Evolutionary conservation across 2,797 vertebrate species (phyloP).

Genomic region (Macroramphosus scolopax): DNA sequence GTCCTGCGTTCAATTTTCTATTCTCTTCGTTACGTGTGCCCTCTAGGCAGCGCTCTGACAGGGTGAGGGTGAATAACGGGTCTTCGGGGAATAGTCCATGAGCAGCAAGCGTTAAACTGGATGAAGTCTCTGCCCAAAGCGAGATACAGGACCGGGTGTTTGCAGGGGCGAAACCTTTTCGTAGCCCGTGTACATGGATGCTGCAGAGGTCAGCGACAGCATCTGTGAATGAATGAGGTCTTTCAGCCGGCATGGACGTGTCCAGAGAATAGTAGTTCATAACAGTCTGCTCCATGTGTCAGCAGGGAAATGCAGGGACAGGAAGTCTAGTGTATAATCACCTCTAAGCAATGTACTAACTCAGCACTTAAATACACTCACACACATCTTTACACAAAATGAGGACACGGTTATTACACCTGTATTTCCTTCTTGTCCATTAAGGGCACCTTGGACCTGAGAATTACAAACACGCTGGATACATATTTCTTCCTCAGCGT

Average conservation of each 20-base stretch:
- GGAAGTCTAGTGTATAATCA: conserved; percentile 40
- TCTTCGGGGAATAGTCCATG: conserved; percentile 49
- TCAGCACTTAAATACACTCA: conserved; percentile 1
- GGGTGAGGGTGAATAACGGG: conserved; percentile 54
- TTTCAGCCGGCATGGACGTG: conserved; percentile 2
- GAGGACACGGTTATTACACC: conserved; percentile 39
- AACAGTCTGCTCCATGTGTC: conserved; percentile 28
- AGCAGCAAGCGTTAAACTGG: conserved; percentile 57
- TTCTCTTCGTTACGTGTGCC: conserved; percentile 62
- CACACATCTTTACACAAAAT: conserved; percentile 8
- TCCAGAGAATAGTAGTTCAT: conserved; percentile 9
- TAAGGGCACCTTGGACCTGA: conserved; percentile 51
- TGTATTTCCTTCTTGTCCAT: conserved; percentile 45
- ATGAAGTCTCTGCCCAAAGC: conserved; percentile 35
- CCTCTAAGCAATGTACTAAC: conserved; percentile 22
- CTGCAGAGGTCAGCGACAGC: conserved; percentile 35
- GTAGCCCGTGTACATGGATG: conserved; percentile 12
- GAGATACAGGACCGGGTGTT: conserved; percentile 23
- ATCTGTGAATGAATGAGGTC: conserved; percentile 8
- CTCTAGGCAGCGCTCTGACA: conserved; percentile 44
- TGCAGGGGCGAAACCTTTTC: conserved; percentile 28
- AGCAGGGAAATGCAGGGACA: conserved; percentile 24
- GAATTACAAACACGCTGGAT: conserved; percentile 38
- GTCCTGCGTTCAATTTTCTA: conserved; percentile 60
- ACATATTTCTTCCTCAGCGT: conserved; percentile 33